Base-by-base conservation (phyloP, 2,888 invertebrate species). In the Anthophora plumipes region DNA sequence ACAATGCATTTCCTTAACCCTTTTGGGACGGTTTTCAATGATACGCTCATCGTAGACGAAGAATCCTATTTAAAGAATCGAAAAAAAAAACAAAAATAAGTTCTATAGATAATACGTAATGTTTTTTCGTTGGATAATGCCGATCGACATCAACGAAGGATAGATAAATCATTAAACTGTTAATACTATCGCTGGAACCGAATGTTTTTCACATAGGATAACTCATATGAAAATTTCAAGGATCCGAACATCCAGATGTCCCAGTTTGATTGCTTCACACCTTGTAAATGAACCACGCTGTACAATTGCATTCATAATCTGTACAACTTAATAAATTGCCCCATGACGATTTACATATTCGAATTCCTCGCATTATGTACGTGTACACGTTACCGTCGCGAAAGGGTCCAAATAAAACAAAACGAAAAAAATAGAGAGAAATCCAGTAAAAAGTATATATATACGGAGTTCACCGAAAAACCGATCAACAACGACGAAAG, bases 361-460 rank as follows among this genome's bases (percentile, higher is more conserved):
- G 25, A 61, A 68, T 22, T 50, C 48, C 77, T 76, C 43, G 50
- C 22, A n/a, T n/a, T n/a, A n/a, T n/a, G n/a, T n/a, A 67, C 9
- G 50, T 14, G 52, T 14, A 52, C 54, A 64, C 59, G 54, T 79
- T 79, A 54, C 79, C 64, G 55, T 61, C 61, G 67, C 20, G 63
- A 79, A 73, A 80, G 67, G 71, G 61, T 79, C 79, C 72, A 80
- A 67, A 37, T 17, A 20, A 63, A 57, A n/a, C n/a, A n/a, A n/a
- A n/a, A n/a, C n/a, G n/a, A n/a, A n/a, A n/a, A n/a, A n/a, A 46
- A 39, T 17, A 57, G 17, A 57, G 12, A 60, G 14, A 46, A 46
- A 20, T 50, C 31, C n/a, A 46, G 12, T 37, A 25, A 64, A 25
- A 60, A 31, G 3, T 43, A 17, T 43, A 37, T 55, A 61, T n/a